phyloP scores from a whole-genome alignment of 2,888 invertebrate genomes.

The Euphydryas editha region DNA sequence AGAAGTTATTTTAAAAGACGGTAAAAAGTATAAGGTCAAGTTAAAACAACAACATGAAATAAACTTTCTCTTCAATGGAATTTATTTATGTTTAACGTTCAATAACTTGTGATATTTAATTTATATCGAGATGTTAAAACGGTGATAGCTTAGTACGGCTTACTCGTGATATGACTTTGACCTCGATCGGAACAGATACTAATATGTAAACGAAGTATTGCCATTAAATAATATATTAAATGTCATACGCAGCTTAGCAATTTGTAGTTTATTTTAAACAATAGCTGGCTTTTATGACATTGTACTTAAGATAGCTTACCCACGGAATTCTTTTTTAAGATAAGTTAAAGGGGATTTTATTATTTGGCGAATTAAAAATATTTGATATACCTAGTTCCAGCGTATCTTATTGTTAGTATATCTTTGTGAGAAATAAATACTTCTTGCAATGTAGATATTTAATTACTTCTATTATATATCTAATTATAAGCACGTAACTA shows the following conservation, averaged over 20 bases:
- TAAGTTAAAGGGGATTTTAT: too few species aligned
- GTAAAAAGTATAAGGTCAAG: constrained; percentile 1
- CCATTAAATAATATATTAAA: constrained; percentile 9
- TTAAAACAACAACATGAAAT: neutral
- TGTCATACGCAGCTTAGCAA: neutral
- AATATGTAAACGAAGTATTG: constrained; percentile 12
- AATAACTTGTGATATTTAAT: constrained; percentile 28
- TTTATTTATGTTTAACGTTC: constrained; percentile 9
- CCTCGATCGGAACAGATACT: constrained; percentile 12
- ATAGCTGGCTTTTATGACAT: neutral
- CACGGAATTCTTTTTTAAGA: too few species aligned
- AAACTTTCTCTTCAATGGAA: constrained; percentile 5
- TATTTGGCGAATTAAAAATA: too few species aligned
- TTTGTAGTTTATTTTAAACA: neutral
- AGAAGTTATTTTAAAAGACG: too few species aligned
- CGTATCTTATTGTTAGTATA: too few species aligned
- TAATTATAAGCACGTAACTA: too few species aligned
- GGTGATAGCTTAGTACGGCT: constrained; percentile 23
- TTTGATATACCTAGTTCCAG: too few species aligned
- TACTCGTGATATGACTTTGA: constrained; percentile 20
- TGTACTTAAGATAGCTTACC: too few species aligned
- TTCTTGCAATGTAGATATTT: too few species aligned
- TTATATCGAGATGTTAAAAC: constrained; percentile 21
- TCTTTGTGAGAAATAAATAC: too few species aligned
- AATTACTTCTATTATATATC: too few species aligned